Evolutionary conservation across 2,797 vertebrate species (phyloP).

Genomic region (Garrulus glandarius): DNA sequence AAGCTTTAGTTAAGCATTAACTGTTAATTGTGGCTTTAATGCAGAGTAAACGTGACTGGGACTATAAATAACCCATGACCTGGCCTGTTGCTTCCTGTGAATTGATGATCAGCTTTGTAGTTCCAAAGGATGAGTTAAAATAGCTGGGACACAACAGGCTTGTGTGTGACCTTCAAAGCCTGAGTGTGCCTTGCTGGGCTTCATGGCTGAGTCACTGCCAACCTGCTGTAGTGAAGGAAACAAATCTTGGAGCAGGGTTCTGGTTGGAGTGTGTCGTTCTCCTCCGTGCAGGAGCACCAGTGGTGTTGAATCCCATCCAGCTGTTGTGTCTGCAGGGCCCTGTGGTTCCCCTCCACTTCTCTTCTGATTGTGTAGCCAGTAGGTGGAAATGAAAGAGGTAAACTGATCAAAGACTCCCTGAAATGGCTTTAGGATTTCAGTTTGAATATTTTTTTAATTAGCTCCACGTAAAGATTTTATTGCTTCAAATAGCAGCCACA

Average conservation of each 20-base stretch:
- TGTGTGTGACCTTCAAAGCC: not conserved
- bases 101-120: not conserved
- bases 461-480: not conserved
- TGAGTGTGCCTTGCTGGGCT: not conserved
- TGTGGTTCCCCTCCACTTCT: not conserved
- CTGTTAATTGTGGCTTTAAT: slow-evolving; percentile 4
- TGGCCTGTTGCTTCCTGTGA: not conserved
- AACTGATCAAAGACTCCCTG: slow-evolving; percentile 32
- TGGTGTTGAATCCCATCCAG: not conserved
- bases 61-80: not conserved
- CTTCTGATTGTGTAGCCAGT: slow-evolving; percentile 7
- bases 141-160: not conserved
- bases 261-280: not conserved
- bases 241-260: not conserved
- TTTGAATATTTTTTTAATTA: slow-evolving; percentile 43
- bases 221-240: not conserved
- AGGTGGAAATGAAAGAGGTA: slow-evolving; percentile 32
- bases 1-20: not conserved
- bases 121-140: not conserved
- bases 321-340: not conserved
- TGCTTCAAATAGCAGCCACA: not conserved
- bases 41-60: not conserved
- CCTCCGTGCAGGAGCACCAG: not conserved
- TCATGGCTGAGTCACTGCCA: not conserved
- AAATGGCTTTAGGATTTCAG: slow-evolving; percentile 33